These are phyloP conservation scores for Archips crataeganus DNA, from an alignment of 2,888 invertebrate species.

Conservation along the genomic window DNA sequence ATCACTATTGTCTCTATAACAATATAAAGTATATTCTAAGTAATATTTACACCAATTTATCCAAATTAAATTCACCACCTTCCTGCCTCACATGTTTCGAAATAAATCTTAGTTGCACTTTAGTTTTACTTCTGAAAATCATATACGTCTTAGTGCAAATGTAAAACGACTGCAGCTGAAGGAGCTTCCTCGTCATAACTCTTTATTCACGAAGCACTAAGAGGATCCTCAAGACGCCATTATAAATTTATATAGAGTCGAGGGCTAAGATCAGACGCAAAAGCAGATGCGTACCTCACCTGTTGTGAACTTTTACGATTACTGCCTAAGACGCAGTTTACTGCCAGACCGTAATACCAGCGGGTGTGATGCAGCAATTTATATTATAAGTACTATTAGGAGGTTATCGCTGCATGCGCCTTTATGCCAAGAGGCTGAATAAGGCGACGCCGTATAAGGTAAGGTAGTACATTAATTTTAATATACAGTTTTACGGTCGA, in stretches of 20 bases:
- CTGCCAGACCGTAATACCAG: constrained; percentile 43
- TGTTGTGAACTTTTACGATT: constrained; percentile 62
- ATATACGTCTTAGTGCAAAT: neutral
- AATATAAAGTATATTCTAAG: no score
- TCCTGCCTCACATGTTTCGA: no score
- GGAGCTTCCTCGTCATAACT: neutral
- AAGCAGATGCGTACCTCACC: constrained; percentile 49
- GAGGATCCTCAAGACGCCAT: neutral
- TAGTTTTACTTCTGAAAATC: neutral
- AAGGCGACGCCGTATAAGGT: constrained; percentile 5
- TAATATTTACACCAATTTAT: no score
- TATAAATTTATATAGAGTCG: constrained; percentile 11
- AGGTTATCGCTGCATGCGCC: constrained; percentile 31
- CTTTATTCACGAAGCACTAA: neutral
- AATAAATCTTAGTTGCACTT: neutral
- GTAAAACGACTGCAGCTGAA: neutral
- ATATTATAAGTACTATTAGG: constrained; percentile 35
- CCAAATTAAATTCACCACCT: no score
- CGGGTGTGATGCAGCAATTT: constrained; percentile 34
- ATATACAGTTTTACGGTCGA: constrained; percentile 2
- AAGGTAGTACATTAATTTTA: constrained; percentile 10
- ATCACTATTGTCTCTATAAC: neutral
- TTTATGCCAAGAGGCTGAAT: constrained; percentile 21
- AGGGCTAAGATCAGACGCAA: constrained; percentile 8
- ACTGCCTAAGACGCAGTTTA: constrained; percentile 45